Conservation (phyloP, 35 echinoderm and acorn worm species). For the Acanthaster planci region DNA sequence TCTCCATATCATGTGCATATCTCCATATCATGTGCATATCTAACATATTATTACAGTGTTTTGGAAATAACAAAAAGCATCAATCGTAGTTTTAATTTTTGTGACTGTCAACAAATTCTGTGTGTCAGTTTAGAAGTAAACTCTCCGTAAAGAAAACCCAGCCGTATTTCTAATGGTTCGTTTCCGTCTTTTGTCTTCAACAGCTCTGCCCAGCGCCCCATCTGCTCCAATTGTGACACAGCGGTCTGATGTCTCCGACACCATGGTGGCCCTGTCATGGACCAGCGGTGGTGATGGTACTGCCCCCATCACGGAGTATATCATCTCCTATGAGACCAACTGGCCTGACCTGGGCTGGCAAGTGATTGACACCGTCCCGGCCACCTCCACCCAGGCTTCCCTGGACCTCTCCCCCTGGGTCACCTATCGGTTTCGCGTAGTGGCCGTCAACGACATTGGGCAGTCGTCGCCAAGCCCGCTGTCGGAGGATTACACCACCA, state of each 20-base stretch:
- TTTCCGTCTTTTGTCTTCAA: background rate
- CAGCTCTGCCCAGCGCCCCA: constrained; percentile 34
- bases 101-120: too few relatives aligned
- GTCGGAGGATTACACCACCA: background rate
- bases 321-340: constrained; percentile 53
- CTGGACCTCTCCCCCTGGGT: constrained; percentile 45
- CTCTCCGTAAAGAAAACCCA: background rate
- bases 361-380: constrained; percentile 15
- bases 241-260: constrained; percentile 4
- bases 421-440: constrained; percentile 57
- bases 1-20: too few relatives aligned
- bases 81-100: too few relatives aligned
- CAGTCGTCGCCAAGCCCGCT: constrained; percentile 36
- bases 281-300: constrained; percentile 41
- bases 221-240: background rate
- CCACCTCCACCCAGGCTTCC: constrained; percentile 31
- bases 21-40: too few relatives aligned
- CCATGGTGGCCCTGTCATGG: constrained; percentile 42
- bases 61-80: too few relatives aligned
- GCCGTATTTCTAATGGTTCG: background rate
- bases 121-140: background rate
- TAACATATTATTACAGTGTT: too few relatives aligned
- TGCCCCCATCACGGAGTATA: constrained; percentile 55
- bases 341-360: constrained; percentile 38
- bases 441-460: constrained; percentile 53